Percentiles rank a stretch among this genome's conserved stretches.
Evolutionary conservation across 2,113 vertebrate genomes (phyloP).

Genomic region (Emberiza fucata): DNA sequence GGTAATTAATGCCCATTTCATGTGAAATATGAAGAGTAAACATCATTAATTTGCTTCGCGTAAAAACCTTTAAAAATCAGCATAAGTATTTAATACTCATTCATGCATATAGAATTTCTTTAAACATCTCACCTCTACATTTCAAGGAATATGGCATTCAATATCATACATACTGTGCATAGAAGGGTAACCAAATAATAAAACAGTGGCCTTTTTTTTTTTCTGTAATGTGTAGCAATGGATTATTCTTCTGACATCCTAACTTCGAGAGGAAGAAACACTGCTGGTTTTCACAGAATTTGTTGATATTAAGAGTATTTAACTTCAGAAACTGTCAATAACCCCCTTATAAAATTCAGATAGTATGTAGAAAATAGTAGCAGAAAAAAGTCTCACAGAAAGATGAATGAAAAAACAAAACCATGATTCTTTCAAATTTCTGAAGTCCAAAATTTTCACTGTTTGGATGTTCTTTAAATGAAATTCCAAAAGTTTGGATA

Average conservation of each 20-base stretch:
- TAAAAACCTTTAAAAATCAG: not conserved
- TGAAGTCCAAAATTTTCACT: not conserved
- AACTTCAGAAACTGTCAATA: not conserved
- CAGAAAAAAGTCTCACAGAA: not conserved
- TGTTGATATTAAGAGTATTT: not conserved
- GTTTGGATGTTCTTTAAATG: not conserved
- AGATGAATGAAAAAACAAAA: not conserved
- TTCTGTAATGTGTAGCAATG: not conserved
- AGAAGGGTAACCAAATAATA: not conserved
- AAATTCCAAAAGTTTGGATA: not conserved
- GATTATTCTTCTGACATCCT: not conserved
- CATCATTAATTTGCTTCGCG: not conserved
- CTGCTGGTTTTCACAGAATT: not conserved
- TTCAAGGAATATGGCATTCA: not conserved
- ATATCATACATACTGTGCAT: not conserved
- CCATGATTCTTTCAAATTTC: not conserved
- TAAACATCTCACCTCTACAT: not conserved
- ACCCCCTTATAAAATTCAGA: not conserved
- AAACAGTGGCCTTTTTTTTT: not conserved
- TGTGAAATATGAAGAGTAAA: conserved; percentile 10
- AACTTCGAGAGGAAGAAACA: not conserved
- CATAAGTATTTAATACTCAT: not conserved
- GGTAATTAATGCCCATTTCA: conserved; percentile 31
- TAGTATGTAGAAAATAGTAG: not conserved
- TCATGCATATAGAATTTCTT: not conserved